A percentile compares a stretch with the other conserved stretches of the same genome.
Conservation (phyloP, 2,888 invertebrate genomes). For the Acrobasis suavella region DNA sequence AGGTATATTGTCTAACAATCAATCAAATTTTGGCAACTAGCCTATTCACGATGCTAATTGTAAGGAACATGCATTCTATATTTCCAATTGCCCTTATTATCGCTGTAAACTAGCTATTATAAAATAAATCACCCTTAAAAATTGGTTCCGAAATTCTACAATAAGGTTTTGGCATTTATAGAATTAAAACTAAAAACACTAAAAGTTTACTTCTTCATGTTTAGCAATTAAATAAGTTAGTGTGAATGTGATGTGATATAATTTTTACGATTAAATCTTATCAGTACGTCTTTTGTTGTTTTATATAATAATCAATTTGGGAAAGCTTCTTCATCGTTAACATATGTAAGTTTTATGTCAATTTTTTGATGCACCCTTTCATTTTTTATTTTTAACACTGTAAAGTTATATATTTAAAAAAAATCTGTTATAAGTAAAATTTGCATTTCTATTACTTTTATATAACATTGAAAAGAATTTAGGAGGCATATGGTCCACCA, state of each 20-base stretch:
- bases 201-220: no score
- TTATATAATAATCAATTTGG: background rate
- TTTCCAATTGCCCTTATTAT: no score
- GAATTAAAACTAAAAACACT: no score
- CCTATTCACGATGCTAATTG: no score
- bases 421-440: background rate
- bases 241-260: no score
- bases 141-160: background rate
- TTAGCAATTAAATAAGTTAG: no score
- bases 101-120: background rate
- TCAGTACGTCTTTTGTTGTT: background rate
- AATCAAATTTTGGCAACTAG: no score
- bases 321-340: background rate
- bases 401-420: background rate
- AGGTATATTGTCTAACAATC: no score
- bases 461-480: no score
- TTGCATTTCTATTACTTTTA: background rate
- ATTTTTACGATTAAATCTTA: no score
- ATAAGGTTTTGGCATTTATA: background rate
- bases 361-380: background rate
- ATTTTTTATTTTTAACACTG: background rate
- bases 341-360: background rate
- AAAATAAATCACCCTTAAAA: background rate
- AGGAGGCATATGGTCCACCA: no score
- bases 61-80: no score